phyloP scores from a whole-genome alignment of 2,797 vertebrate species.

The Lacerta agilis region DNA sequence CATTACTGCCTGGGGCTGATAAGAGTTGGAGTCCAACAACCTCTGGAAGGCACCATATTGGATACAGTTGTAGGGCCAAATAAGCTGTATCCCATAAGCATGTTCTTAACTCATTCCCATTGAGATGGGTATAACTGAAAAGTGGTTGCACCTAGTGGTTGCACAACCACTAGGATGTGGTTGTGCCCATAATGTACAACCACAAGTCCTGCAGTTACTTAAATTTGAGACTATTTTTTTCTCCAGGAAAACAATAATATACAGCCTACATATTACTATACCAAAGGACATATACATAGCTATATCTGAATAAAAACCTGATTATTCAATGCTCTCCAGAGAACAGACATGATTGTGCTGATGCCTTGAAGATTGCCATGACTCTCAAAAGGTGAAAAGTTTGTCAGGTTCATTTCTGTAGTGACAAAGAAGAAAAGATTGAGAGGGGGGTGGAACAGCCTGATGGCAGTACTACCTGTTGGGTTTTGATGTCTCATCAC shows the following conservation, averaged over 20 bases:
- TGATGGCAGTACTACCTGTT: background rate
- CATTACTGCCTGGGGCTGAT: too few species aligned
- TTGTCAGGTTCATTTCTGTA: background rate
- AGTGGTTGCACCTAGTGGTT: background rate
- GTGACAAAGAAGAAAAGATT: background rate
- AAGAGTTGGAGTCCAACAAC: background rate
- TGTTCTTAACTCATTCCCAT: background rate
- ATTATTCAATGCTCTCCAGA: background rate
- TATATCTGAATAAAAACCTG: background rate
- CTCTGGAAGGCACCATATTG: too few species aligned
- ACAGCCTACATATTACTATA: background rate
- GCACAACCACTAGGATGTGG: too few species aligned
- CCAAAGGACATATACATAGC: background rate
- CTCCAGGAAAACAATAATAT: background rate
- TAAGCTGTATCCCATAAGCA: background rate
- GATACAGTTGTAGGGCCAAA: background rate
- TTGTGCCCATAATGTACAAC: background rate
- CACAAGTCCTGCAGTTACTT: background rate
- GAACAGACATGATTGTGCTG: background rate
- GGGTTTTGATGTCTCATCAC: background rate
- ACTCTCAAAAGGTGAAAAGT: background rate
- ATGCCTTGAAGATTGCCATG: background rate
- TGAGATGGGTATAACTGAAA: background rate
- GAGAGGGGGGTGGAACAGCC: background rate
- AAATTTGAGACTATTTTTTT: background rate